Conservation (phyloP, 2,113 vertebrate genomes). For the Verasper variegatus region DNA sequence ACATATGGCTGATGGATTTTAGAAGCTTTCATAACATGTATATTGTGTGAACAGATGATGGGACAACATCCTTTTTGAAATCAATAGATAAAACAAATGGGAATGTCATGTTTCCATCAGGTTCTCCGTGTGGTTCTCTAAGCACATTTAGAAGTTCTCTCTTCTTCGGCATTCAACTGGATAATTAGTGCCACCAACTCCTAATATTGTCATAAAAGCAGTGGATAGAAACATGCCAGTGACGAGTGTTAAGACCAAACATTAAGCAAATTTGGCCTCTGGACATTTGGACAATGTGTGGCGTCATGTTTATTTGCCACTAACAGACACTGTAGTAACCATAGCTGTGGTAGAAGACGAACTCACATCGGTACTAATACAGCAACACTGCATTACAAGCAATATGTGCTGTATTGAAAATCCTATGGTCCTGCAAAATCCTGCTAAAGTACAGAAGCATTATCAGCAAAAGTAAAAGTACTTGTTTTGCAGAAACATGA, state of each 20-base stretch:
- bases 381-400: not conserved
- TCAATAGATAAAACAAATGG: too few species aligned
- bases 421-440: not conserved
- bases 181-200: too few species aligned
- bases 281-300: not conserved
- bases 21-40: too few species aligned
- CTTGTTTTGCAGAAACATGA: slow-evolving; percentile 4
- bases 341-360: not conserved
- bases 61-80: too few species aligned
- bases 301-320: not conserved
- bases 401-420: not conserved
- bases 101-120: too few species aligned
- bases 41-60: too few species aligned
- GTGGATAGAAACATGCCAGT: too few species aligned
- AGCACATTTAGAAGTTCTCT: too few species aligned
- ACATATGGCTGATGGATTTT: too few species aligned
- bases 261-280: not conserved
- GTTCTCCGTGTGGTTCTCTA: too few species aligned
- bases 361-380: not conserved
- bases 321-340: not conserved
- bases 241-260: not conserved
- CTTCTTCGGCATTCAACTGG: too few species aligned
- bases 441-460: not conserved
- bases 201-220: too few species aligned
- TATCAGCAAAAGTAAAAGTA: not conserved